Evolutionary conservation across 1,140 invertebrate species (phyloP).

Genomic region (Thaumatotibia leucotreta): DNA sequence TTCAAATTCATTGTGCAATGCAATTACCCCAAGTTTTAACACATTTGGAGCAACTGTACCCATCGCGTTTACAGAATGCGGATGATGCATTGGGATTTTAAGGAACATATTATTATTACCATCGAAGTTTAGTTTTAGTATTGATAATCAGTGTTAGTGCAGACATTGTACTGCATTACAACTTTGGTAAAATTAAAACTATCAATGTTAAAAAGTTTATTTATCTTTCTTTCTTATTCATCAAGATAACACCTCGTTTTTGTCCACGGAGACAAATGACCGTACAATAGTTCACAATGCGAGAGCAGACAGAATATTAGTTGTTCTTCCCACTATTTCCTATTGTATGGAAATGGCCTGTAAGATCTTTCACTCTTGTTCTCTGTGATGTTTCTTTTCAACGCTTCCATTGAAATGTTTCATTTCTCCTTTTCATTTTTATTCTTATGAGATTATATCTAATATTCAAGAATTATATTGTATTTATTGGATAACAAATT

Average conservation of each 20-base stretch:
- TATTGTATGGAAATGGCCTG: constrained; percentile 10
- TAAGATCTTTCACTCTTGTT: constrained; percentile 1
- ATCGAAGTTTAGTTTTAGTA: too few relatives aligned
- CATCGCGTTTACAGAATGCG: too few relatives aligned
- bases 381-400: neutral
- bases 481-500: neutral
- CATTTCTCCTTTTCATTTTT: neutral
- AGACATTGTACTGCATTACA: neutral
- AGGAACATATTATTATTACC: too few relatives aligned
- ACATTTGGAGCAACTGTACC: too few relatives aligned
- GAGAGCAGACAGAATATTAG: neutral
- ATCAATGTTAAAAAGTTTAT: neutral
- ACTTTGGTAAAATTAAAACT: neutral
- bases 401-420: neutral
- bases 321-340: constrained; percentile 9
- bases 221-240: neutral
- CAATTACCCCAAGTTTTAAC: too few relatives aligned
- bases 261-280: neutral
- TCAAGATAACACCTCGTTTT: neutral
- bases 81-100: too few relatives aligned
- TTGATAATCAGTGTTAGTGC: too few relatives aligned
- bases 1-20: too few relatives aligned
- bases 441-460: neutral
- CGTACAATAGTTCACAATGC: neutral
- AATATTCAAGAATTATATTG: neutral